Percentiles rank a stretch among this genome's conserved stretches.
Conservation (phyloP, 2,888 invertebrate species). For the Pyralis farinalis region DNA sequence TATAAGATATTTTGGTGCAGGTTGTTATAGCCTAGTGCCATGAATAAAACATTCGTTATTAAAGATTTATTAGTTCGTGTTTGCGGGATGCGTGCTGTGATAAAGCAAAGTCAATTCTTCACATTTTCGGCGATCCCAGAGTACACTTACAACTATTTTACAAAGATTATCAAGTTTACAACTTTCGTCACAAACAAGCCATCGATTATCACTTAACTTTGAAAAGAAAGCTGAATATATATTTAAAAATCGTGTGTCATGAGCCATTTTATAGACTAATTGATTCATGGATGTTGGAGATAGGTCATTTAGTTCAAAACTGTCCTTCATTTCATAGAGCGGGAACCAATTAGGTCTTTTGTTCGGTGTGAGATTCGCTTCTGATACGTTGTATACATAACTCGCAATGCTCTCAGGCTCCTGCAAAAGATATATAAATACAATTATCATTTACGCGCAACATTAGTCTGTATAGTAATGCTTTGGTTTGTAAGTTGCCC, state of each 20-base stretch:
- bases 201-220: constrained; percentile 72
- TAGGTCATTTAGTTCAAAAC: constrained; percentile 82
- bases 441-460: too few species aligned
- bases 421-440: too few species aligned
- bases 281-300: constrained; percentile 82
- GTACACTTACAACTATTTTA: constrained; percentile 76
- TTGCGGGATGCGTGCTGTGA: not conserved
- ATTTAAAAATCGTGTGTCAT: constrained; percentile 65
- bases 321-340: constrained; percentile 87
- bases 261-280: constrained; percentile 81
- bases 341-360: constrained; percentile 85
- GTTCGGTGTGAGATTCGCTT: constrained; percentile 83
- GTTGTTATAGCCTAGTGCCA: too few species aligned
- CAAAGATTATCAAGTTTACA: constrained; percentile 79
- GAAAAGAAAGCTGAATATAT: constrained; percentile 77
- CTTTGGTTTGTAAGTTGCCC: too few species aligned
- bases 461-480: too few species aligned
- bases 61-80: too few species aligned
- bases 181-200: constrained; percentile 58
- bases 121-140: constrained; percentile 65
- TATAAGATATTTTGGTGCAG: too few species aligned
- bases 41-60: too few species aligned
- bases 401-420: constrained; percentile 84
- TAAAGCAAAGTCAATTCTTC: constrained; percentile 28
- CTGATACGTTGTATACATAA: constrained; percentile 89